phyloP scores from a whole-genome alignment of 2,113 vertebrate species.

The Argyrosomus japonicus region DNA sequence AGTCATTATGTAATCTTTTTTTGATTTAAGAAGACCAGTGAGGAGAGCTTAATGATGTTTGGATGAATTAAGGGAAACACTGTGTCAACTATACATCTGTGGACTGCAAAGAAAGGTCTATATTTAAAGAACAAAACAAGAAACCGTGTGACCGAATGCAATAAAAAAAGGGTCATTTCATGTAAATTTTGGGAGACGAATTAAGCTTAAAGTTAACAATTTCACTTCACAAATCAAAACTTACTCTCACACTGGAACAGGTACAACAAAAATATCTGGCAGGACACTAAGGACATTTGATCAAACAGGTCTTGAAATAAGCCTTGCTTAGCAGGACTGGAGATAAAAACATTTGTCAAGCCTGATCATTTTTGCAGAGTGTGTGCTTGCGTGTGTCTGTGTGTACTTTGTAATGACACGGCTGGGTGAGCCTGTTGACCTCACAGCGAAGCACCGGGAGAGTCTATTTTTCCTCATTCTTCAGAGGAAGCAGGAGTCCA shows the following conservation, averaged over 20 bases:
- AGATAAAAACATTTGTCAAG: conserved; percentile 47
- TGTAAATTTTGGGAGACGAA: neutral
- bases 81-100: conserved; percentile 26
- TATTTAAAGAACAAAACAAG: neutral
- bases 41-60: conserved; percentile 25
- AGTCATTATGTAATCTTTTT: conserved; percentile 33
- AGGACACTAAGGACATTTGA: conserved; percentile 37
- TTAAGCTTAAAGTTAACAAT: neutral
- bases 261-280: conserved; percentile 20
- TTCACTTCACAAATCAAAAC: neutral
- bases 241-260: conserved; percentile 12
- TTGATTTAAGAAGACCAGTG: conserved; percentile 26
- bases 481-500: conserved; percentile 70
- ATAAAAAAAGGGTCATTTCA: neutral
- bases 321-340: conserved; percentile 24
- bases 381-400: conserved; percentile 26
- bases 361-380: conserved; percentile 57
- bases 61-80: conserved; percentile 34
- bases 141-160: neutral
- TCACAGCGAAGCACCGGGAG: conserved; percentile 47
- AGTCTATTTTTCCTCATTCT: conserved; percentile 56
- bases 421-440: conserved; percentile 63
- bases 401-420: conserved; percentile 54
- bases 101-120: conserved; percentile 5
- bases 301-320: conserved; percentile 42